A percentile compares a stretch with the other conserved stretches of the same genome.
Evolutionary conservation across 2,113 vertebrate species (phyloP).

Genomic region (Corythornis madagascariensis): DNA sequence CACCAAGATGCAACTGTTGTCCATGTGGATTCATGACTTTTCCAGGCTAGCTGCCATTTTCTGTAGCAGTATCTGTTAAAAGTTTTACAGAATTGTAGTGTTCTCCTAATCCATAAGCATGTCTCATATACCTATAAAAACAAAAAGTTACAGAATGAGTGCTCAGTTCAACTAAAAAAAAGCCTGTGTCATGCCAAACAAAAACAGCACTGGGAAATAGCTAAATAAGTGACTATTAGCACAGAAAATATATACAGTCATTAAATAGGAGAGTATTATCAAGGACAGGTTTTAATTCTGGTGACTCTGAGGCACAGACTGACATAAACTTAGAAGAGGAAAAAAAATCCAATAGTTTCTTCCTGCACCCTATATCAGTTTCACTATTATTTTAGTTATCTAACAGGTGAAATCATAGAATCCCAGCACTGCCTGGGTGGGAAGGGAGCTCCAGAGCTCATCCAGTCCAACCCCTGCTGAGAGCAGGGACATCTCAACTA

Average conservation of each 20-base stretch:
- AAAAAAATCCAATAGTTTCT: background rate
- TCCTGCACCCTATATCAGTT: background rate
- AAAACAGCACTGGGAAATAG: background rate
- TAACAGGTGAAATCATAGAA: background rate
- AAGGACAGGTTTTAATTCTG: background rate
- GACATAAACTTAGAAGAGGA: background rate
- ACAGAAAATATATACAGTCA: background rate
- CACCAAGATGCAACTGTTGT: background rate
- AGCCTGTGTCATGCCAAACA: background rate
- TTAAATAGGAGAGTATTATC: background rate
- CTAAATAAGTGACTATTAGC: background rate
- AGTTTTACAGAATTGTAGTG: constrained; percentile 95
- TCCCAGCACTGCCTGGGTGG: too few relatives aligned
- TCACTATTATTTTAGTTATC: background rate
- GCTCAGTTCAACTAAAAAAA: background rate
- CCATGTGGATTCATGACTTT: background rate
- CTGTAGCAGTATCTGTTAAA: constrained; percentile 76
- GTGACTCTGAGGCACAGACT: background rate
- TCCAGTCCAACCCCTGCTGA: too few relatives aligned
- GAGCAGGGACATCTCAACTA: too few relatives aligned
- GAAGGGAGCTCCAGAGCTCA: too few relatives aligned
- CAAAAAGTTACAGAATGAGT: background rate
- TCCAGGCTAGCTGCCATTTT: constrained; percentile 81
- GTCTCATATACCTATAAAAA: constrained; percentile 90
- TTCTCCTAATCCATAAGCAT: constrained; percentile 90